phyloP scores from a whole-genome alignment of 1,140 invertebrate species.

The Lepidurus apus region DNA sequence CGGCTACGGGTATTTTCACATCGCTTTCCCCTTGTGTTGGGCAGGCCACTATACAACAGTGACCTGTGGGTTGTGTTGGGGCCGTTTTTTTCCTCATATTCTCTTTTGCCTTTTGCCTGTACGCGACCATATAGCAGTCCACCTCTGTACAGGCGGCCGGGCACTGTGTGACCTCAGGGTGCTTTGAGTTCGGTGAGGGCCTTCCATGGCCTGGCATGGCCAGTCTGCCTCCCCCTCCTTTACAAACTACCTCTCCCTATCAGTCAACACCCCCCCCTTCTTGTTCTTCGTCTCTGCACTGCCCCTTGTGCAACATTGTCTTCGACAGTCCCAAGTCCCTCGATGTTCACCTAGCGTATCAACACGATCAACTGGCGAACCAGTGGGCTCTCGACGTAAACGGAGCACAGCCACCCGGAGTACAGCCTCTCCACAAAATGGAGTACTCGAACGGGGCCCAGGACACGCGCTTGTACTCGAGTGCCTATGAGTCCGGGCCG shows the following conservation, averaged over 20 bases:
- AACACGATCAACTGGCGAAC: slow-evolving; percentile 66
- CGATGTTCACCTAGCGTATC: slow-evolving; percentile 70
- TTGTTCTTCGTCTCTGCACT: slow-evolving; percentile 43
- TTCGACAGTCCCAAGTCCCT: slow-evolving; percentile 67
- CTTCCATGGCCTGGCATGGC: slow-evolving; percentile 32
- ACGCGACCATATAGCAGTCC: slow-evolving; percentile 27
- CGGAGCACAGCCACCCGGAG: slow-evolving; percentile 17
- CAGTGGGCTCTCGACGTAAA: slow-evolving; percentile 62
- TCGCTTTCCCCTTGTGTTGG: not conserved
- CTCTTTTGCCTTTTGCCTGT: slow-evolving; percentile 24
- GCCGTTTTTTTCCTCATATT: not conserved
- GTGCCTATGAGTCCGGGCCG: slow-evolving; percentile 32
- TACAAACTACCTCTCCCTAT: slow-evolving; percentile 26
- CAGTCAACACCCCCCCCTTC: slow-evolving; percentile 30
- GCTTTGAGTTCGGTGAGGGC: slow-evolving; percentile 20
- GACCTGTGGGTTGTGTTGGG: slow-evolving; percentile 31
- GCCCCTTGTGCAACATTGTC: slow-evolving; percentile 65
- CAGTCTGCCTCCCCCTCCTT: slow-evolving; percentile 34
- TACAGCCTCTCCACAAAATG: slow-evolving; percentile 32
- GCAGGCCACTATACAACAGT: slow-evolving; percentile 4
- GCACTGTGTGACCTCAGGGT: slow-evolving; percentile 15
- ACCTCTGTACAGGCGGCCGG: not conserved
- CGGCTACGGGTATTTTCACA: slow-evolving; percentile 1
- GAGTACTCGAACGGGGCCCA: slow-evolving; percentile 37
- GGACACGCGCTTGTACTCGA: slow-evolving; percentile 35